These are phyloP conservation scores for Macaca mulatta DNA, from an alignment of 2,113 vertebrate genomes.

Conservation along the genomic window DNA sequence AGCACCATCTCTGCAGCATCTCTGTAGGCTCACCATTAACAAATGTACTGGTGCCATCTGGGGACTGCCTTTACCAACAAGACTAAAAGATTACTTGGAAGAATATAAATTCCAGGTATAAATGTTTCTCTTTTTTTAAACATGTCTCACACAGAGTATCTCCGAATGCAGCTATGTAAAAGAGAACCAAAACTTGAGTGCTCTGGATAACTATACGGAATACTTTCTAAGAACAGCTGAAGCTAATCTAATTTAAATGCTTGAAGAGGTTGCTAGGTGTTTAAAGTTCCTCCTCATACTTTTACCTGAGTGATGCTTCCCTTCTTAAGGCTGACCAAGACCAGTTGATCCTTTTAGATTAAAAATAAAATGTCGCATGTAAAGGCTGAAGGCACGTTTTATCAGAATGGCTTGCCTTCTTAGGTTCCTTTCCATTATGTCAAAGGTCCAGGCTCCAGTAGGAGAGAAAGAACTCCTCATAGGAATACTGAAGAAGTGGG, in stretches of 20 bases:
- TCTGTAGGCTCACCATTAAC: slow-evolving; percentile 94
- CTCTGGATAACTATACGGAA: slow-evolving; percentile 74
- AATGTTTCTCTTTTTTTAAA: slow-evolving; percentile 78
- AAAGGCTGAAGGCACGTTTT: slow-evolving; percentile 49
- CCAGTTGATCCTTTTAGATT: slow-evolving; percentile 41
- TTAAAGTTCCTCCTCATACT: slow-evolving; percentile 72
- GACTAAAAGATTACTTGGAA: slow-evolving; percentile 95
- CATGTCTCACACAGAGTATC: slow-evolving; percentile 71
- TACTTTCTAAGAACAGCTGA: slow-evolving; percentile 78
- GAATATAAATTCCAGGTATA: slow-evolving; percentile 96
- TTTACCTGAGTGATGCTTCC: slow-evolving; percentile 63
- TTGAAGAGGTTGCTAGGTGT: slow-evolving; percentile 57
- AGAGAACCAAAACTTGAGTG: slow-evolving; percentile 78
- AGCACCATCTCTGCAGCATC: slow-evolving; percentile 91
- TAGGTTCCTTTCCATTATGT: slow-evolving; percentile 16
- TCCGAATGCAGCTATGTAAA: slow-evolving; percentile 81
- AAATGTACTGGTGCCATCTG: slow-evolving; percentile 87
- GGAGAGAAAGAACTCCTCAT: background rate
- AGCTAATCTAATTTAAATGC: slow-evolving; percentile 67
- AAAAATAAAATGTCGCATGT: background rate
- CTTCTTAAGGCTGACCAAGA: slow-evolving; percentile 51
- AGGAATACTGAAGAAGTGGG: background rate
- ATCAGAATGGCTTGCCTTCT: slow-evolving; percentile 19
- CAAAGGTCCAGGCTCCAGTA: background rate
- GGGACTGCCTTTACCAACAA: slow-evolving; percentile 93